Evolutionary conservation across 2,797 vertebrate genomes (phyloP), one percentile per base, ranked within the genome.

Genomic region (Sebastes steindachneri): DNA sequence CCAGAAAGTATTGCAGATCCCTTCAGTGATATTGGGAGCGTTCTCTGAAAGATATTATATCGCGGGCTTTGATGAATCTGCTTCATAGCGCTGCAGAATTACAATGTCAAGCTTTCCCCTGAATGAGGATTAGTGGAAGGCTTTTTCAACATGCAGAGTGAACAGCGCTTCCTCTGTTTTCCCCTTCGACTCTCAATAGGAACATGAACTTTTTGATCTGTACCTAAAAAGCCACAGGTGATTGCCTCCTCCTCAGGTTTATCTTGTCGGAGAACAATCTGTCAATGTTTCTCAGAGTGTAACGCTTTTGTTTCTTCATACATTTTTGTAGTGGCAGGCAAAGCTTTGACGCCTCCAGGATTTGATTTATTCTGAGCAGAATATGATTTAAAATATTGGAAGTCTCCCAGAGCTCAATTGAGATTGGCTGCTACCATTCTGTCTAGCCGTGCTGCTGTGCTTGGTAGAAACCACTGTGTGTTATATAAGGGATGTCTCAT

Each of bases 131-230:
- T 26, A 12, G 55, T 51, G 3, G 53, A 45, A 45, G 9, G 7
- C 68, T 68, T 75, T 77, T 77, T 77, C 54, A 74, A 53, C 58
- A 23, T 57, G 28, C 64, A 48, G 12, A 9, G 7, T 58, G 58
- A 62, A 55, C 17, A 28, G 28, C 35, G 11, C 51, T 68, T 54
- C n/a, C 23, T 21, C 51, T 31, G 17, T 68, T 77, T 76, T 51
- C 9, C 41, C 14, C 37, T 21, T 48, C 0, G 14, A 57, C 19
- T 65, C 33, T 68, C 28, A 60, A 35, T 4, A 23, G 15, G 31
- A 64, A 17, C 60, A 53, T 3, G 26, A 21, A 15, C 9, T 54
- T 9, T 83, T 77, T 71, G 33, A 74, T 77, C 25, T 58, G 23
- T 12, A 11, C n/a, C 11, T 69, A 21, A 68, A 26, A 62, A 72